phyloP scores from a whole-genome alignment of 1,140 invertebrate genomes.

The Bombus impatiens region DNA sequence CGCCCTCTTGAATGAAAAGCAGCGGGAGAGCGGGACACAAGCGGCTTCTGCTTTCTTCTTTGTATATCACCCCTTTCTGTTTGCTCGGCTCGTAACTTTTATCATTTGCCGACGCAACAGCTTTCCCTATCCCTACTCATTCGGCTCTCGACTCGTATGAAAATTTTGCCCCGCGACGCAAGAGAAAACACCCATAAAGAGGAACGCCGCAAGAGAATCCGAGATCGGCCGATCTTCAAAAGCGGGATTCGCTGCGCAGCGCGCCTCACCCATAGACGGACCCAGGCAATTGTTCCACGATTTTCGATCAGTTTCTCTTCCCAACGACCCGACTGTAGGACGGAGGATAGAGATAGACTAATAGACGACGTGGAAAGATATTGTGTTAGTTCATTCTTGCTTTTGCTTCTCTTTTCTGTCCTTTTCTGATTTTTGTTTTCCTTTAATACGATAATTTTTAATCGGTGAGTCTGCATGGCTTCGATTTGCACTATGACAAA shows the following conservation, averaged over 20 bases:
- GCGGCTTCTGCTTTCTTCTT: conserved; percentile 49
- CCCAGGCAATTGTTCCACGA: not conserved
- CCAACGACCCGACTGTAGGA: not conserved
- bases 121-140: conserved; percentile 7
- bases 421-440: not conserved
- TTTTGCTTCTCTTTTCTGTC: too few relatives aligned
- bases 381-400: not conserved
- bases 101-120: conserved; percentile 55
- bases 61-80: conserved; percentile 59
- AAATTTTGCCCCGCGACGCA: conserved; percentile 43
- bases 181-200: conserved; percentile 32
- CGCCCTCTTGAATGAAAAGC: conserved; percentile 45
- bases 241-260: not conserved
- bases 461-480: rapidly evolving
- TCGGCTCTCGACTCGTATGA: conserved; percentile 8
- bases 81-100: conserved; percentile 58
- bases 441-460: not conserved
- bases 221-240: conserved; percentile 20
- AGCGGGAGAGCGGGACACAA: conserved; percentile 31
- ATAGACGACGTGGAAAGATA: not conserved
- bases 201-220: conserved; percentile 1
- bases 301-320: not conserved
- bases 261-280: not conserved
- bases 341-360: too few relatives aligned
- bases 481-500: not conserved